These are phyloP conservation scores for Anastatus disparis DNA, from an alignment of 1,140 invertebrate species.

Conservation along the genomic window DNA sequence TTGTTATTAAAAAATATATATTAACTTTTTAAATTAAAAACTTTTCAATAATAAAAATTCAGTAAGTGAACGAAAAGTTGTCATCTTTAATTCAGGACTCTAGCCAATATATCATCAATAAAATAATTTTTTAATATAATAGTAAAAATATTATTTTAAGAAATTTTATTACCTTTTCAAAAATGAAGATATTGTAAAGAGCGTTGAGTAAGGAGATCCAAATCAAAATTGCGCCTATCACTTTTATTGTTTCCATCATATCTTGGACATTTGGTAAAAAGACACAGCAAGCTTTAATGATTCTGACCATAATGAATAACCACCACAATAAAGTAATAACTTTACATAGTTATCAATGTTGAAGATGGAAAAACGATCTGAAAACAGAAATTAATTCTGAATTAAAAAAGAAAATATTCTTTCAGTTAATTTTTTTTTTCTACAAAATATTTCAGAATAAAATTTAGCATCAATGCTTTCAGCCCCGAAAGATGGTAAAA, in stretches of 20 bases:
- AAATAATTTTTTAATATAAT: no score
- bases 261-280: no score
- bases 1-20: not conserved
- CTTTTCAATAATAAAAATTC: constrained; percentile 30
- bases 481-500: constrained; percentile 56
- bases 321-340: no score
- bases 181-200: not conserved
- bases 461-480: constrained; percentile 53
- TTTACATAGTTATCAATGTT: no score
- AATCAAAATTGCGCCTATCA: no score
- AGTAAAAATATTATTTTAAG: constrained; percentile 8
- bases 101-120: constrained; percentile 61
- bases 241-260: no score
- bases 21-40: constrained; percentile 1
- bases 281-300: no score
- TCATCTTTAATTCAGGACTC: constrained; percentile 64
- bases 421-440: not conserved
- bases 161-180: constrained; percentile 19
- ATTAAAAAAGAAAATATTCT: constrained; percentile 15
- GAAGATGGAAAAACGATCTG: no score
- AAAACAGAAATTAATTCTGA: constrained; percentile 1
- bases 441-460: constrained; percentile 30
- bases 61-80: constrained; percentile 53
- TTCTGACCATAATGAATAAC: no score
- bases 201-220: not conserved